Evolutionary conservation across 2,797 vertebrate species (phyloP), one percentile per base, ranked within the genome.

Genomic region (Chrysocyon brachyurus): DNA sequence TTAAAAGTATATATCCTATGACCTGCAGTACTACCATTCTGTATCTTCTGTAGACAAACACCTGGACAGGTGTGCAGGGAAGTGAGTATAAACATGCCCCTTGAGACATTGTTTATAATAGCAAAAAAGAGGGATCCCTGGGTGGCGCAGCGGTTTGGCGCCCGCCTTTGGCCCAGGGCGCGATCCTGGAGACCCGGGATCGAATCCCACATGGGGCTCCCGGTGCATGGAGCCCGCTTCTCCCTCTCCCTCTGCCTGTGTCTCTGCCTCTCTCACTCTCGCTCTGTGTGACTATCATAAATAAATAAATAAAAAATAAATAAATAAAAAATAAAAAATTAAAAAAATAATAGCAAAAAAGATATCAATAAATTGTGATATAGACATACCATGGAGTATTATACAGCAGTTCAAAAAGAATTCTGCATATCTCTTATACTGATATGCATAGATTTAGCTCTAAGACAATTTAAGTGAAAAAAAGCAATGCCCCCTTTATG

Each of bases 401-500:
- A 0, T 59, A 4, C 16, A 70, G 52, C 28, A 5, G 0, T 68
- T 83, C 12, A 81, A 12, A 93, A 87, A 75, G 70, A 79, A 72
- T 70, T 79, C 11, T 64, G 2, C 46, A 31, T 10, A 49, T 57
- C 40, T 79, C 46, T 78, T 91, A 14, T 33, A 46, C 52, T 73
- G 6, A 68, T 63, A 2, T 54, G 0, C 28, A 6, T 56, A 90
- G 79, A 72, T 81, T 77, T 57, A 72, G 54, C 28, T 64, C 7
- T 89, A 8, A 84, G 68, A 64, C 52, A 89, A 59, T 84, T 75
- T 56, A 68, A 91, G 31, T 89, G 79, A 31, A 93, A 89, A 85
- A 82, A 33, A 82, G n/a, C 16, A 73, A 49, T 73, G 33, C 11
- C 61, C 10, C 46, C 90, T 91, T 90, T 77, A 87, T 78, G 14